Conservation (phyloP, 2,888 invertebrate genomes). For the Epinotia bilunana region DNA sequence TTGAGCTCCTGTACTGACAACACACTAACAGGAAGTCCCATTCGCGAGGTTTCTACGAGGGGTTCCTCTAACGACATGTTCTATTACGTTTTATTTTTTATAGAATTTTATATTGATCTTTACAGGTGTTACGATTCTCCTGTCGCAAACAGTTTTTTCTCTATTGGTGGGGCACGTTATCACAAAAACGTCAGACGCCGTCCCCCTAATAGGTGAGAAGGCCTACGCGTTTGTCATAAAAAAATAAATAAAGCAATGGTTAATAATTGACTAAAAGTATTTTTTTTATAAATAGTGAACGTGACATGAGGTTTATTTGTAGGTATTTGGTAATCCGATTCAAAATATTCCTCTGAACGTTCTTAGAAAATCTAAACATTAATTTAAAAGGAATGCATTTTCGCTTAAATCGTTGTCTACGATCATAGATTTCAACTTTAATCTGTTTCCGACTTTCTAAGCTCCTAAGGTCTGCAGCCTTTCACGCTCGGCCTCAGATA, state of each 20-base stretch:
- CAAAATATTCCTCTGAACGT: slow-evolving; percentile 76
- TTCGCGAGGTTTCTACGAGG: slow-evolving; percentile 44
- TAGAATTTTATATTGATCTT: slow-evolving; percentile 86
- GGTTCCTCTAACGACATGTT: slow-evolving; percentile 44
- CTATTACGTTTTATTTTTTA: slow-evolving; percentile 69
- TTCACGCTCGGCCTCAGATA: slow-evolving; percentile 67
- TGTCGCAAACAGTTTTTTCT: slow-evolving; percentile 99
- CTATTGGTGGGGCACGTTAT: slow-evolving; percentile 99
- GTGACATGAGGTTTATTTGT: slow-evolving; percentile 71
- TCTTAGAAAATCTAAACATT: slow-evolving; percentile 68
- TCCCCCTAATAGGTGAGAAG: slow-evolving; percentile 97
- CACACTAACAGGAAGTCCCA: slow-evolving; percentile 71
- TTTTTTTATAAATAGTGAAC: slow-evolving; percentile 60
- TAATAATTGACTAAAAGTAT: slow-evolving; percentile 56
- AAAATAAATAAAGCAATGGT: slow-evolving; percentile 51
- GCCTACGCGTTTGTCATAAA: slow-evolving; percentile 61
- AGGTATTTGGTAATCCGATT: slow-evolving; percentile 12
- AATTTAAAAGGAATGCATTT: slow-evolving; percentile 71
- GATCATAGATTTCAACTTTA: slow-evolving; percentile 67
- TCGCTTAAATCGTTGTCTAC: slow-evolving; percentile 71
- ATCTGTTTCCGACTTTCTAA: slow-evolving; percentile 65
- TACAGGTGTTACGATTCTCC: slow-evolving; percentile 99
- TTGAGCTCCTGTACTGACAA: slow-evolving; percentile 80
- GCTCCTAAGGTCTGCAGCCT: slow-evolving; percentile 63
- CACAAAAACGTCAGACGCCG: slow-evolving; percentile 99